Percentiles rank a stretch among this genome's conserved stretches.
phyloP scores from a whole-genome alignment of 2,113 vertebrate species.

The Pogonocichla stellata region DNA sequence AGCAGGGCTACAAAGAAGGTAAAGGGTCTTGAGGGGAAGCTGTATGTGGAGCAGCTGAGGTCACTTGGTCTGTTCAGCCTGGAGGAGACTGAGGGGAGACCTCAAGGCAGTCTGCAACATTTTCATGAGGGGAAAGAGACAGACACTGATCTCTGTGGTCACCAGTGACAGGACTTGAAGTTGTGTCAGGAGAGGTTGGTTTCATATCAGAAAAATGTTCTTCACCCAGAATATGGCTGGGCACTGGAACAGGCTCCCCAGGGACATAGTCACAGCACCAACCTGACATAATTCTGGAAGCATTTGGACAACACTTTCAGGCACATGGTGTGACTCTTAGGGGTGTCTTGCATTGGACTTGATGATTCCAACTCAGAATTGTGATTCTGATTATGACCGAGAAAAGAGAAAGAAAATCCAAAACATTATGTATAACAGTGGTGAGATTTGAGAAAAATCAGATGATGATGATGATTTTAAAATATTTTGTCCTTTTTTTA shows the following conservation, averaged over 20 bases:
- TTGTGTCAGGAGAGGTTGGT: background rate
- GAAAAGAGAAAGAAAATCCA: background rate
- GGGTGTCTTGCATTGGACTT: background rate
- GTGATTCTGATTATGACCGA: background rate
- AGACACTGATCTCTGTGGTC: background rate
- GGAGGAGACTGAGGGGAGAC: background rate
- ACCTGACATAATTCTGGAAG: background rate
- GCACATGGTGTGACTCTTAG: background rate
- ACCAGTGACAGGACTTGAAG: background rate
- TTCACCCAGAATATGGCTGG: background rate
- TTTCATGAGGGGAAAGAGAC: fast-evolving
- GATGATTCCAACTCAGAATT: background rate
- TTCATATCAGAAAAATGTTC: background rate
- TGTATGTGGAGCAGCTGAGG: background rate
- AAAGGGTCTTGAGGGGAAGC: background rate
- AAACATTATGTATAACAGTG: background rate
- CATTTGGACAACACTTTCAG: background rate
- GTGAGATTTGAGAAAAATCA: background rate
- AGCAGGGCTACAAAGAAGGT: background rate
- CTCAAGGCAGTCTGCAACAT: background rate
- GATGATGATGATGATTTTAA: background rate
- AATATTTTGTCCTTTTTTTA: background rate
- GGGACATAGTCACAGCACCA: background rate
- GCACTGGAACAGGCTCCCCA: background rate
- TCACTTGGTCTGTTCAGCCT: background rate